phyloP scores from a whole-genome alignment of 1,140 invertebrate species.

The Odontomachus brunneus region DNA sequence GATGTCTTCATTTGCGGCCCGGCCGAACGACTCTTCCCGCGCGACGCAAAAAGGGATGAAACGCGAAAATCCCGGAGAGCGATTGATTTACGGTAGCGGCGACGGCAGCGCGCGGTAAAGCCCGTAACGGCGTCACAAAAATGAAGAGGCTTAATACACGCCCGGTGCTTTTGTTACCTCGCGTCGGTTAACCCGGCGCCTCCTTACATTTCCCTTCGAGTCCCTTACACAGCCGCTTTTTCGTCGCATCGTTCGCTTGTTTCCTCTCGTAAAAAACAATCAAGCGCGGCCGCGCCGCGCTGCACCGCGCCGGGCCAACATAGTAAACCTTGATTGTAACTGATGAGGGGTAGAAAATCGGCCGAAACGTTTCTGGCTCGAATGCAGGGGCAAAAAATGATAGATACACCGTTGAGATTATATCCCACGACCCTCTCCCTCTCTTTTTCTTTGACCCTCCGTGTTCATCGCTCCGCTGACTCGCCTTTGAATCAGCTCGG shows the following conservation, averaged over 20 bases:
- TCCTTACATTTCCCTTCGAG: slow-evolving; percentile 37
- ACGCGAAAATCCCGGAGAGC: slow-evolving; percentile 74
- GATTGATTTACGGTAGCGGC: slow-evolving; percentile 79
- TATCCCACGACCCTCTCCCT: background rate
- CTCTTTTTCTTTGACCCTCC: background rate
- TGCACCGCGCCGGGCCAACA: slow-evolving; percentile 71
- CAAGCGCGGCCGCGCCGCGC: slow-evolving; percentile 74
- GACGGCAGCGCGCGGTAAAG: slow-evolving; percentile 77
- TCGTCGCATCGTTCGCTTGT: background rate
- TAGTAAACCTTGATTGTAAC: slow-evolving; percentile 82
- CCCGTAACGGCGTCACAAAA: slow-evolving; percentile 82
- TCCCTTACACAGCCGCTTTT: slow-evolving; percentile 31
- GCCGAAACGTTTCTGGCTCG: slow-evolving; percentile 38
- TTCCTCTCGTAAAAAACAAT: slow-evolving; percentile 83
- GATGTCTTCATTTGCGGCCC: slow-evolving; percentile 75
- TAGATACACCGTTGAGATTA: slow-evolving; percentile 32
- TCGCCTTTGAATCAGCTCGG: background rate
- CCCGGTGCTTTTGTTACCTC: slow-evolving; percentile 50
- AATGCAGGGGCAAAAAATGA: slow-evolving; percentile 41
- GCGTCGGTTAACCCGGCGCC: slow-evolving; percentile 12
- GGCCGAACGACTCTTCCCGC: slow-evolving; percentile 55
- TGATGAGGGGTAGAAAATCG: slow-evolving; percentile 78
- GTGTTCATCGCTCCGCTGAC: background rate
- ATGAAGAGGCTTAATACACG: slow-evolving; percentile 80
- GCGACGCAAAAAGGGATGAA: slow-evolving; percentile 76